Evolutionary conservation across 2,888 invertebrate species (phyloP).

Genomic region (Cecidostiba fungosa): DNA sequence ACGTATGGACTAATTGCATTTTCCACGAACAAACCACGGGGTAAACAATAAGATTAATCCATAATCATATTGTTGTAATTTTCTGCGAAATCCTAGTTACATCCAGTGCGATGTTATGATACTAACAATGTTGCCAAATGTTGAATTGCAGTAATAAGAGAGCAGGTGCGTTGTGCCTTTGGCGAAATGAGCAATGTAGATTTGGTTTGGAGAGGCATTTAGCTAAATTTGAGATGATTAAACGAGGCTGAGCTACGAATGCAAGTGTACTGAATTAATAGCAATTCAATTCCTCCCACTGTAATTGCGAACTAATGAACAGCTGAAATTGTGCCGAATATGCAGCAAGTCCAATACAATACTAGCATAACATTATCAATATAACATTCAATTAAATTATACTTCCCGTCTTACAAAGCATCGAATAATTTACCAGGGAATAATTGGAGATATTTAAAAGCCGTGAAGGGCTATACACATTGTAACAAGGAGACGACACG

Average conservation of each 20-base stretch:
- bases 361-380: background rate
- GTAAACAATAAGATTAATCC: background rate
- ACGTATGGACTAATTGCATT: background rate
- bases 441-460: background rate
- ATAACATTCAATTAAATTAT: background rate
- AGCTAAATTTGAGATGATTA: background rate
- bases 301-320: background rate
- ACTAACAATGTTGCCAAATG: background rate
- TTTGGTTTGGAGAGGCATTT: background rate
- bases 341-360: no score
- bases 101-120: background rate
- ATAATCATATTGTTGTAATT: background rate
- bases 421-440: background rate
- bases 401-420: background rate
- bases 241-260: background rate
- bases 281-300: background rate
- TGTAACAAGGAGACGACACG: conserved; percentile 22
- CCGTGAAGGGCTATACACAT: background rate
- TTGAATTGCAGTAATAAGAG: background rate
- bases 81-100: background rate
- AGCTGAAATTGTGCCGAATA: background rate
- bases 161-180: background rate
- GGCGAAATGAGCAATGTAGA: background rate
- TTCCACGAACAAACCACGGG: background rate
- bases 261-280: background rate